Base-by-base conservation (phyloP, 2,888 invertebrate species). In the Plebejus anna region DNA sequence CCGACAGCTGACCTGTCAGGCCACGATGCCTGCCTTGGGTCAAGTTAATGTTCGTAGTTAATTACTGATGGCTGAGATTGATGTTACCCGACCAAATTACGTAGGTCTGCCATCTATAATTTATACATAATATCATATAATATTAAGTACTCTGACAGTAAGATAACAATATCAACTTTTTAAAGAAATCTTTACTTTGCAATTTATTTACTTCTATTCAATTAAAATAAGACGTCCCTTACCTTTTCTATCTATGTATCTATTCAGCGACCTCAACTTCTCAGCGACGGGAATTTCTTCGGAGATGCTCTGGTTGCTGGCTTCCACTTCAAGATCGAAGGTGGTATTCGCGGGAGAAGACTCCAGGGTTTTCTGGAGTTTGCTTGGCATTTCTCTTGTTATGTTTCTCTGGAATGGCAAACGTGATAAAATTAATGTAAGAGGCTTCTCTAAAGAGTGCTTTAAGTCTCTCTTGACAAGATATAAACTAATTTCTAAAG, bases 231-330 rank as follows among this genome's bases (percentile, higher is more conserved):
- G 16, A 32, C 1, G 5, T 66, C 4, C 4, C 13, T 83, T 81
- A 94, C 94, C 91, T 89, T 93, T 94, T 72, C 94, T 88, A 78
- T 92, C 93, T 71, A 86, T 84, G 77, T 88, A 93, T 87, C 94
- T 85, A 80, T 90, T 92, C 22, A 90, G 78, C 0, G 91, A 88
- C 42, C 94, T 85, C 16, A 94, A 82, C 78, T 92, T 94, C 81
- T 94, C 94, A 16, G 94, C 92, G 0, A 94, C 87, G 0, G 94
- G 94, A 5, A 92, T 79, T 76, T 93, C 92, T 81, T 92, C 91
- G 0, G 87, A 83, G 51, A 91, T 79, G 1, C 90, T 91, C 81
- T 90, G 89, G 79, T 93, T 94, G 13, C 88, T 91, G 28, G 89
- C 84, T 78, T 94, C 87, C 4, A 90, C 85, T 78, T 87, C 83